Evolutionary conservation across 1,140 invertebrate genomes (phyloP).

Genomic region (Listronotus oregonensis): DNA sequence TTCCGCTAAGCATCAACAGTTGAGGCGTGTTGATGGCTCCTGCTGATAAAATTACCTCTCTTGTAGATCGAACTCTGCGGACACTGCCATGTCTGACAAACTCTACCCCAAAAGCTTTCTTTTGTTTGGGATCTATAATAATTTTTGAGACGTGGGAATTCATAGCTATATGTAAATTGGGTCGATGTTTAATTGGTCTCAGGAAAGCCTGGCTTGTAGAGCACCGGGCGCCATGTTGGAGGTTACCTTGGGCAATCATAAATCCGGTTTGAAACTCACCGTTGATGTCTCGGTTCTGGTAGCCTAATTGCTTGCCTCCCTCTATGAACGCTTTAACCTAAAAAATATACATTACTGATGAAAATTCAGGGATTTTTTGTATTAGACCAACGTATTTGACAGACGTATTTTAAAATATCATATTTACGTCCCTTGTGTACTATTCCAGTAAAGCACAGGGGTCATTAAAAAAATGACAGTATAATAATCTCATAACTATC

Average conservation of each 20-base stretch:
- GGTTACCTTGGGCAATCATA: conserved; percentile 60
- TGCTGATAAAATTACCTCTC: conserved; percentile 76
- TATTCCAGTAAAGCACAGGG: no score
- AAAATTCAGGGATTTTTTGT: not conserved
- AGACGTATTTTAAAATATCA: no score
- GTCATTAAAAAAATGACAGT: no score
- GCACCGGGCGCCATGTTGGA: conserved; percentile 81
- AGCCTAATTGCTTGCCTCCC: conserved; percentile 87
- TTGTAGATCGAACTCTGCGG: conserved; percentile 68
- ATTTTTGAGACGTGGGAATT: conserved; percentile 82
- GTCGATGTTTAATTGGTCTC: conserved; percentile 75
- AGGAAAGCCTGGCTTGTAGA: conserved; percentile 92
- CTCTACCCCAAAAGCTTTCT: conserved; percentile 85
- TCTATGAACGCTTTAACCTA: conserved; percentile 79
- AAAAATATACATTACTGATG: not conserved
- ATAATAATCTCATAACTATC: no score
- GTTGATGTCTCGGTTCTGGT: conserved; percentile 89
- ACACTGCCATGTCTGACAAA: conserved; percentile 75
- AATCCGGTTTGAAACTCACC: conserved; percentile 83
- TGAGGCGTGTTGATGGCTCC: conserved; percentile 91
- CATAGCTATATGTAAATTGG: conserved; percentile 87
- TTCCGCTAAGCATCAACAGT: conserved; percentile 87
- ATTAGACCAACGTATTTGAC: not conserved
- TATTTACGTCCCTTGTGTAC: no score
- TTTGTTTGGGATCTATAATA: conserved; percentile 77